A percentile compares a stretch with the other conserved stretches of the same genome.
These are phyloP conservation scores for Epiblema foenella DNA, from an alignment of 2,888 invertebrate species.

Conservation along the genomic window DNA sequence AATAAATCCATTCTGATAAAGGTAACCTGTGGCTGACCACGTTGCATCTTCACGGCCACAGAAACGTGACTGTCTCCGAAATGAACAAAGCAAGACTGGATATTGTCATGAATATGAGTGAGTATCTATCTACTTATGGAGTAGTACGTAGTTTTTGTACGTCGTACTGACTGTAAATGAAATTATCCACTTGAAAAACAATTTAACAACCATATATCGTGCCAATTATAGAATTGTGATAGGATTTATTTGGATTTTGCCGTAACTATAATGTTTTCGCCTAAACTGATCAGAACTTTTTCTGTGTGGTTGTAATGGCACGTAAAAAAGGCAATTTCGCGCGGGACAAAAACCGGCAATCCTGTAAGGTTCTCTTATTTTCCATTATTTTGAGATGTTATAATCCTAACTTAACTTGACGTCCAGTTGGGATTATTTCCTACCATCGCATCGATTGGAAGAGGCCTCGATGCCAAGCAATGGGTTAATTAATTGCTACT, in stretches of 20 bases:
- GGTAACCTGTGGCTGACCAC: slow-evolving; percentile 81
- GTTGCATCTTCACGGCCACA: slow-evolving; percentile 84
- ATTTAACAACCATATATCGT: too few species aligned
- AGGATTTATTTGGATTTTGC: too few species aligned
- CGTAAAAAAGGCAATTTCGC: background rate
- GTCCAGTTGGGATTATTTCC: too few species aligned
- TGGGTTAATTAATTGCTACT: too few species aligned
- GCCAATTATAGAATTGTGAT: too few species aligned
- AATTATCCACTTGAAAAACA: too few species aligned
- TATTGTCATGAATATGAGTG: slow-evolving; percentile 48
- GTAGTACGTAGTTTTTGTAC: background rate
- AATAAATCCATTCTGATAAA: slow-evolving; percentile 12
- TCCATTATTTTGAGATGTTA: too few species aligned
- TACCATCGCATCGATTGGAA: too few species aligned
- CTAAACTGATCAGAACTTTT: background rate
- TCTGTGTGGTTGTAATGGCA: background rate
- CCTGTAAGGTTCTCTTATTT: too few species aligned
- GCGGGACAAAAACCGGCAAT: background rate
- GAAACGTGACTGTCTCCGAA: slow-evolving; percentile 84
- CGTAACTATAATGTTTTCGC: background rate
- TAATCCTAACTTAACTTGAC: too few species aligned
- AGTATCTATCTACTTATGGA: slow-evolving; percentile 10
- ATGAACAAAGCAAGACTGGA: slow-evolving; percentile 70
- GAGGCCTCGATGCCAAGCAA: too few species aligned
- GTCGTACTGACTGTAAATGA: background rate